phyloP scores from a whole-genome alignment of 1,140 invertebrate species.

The Drosophila ercepeae region DNA sequence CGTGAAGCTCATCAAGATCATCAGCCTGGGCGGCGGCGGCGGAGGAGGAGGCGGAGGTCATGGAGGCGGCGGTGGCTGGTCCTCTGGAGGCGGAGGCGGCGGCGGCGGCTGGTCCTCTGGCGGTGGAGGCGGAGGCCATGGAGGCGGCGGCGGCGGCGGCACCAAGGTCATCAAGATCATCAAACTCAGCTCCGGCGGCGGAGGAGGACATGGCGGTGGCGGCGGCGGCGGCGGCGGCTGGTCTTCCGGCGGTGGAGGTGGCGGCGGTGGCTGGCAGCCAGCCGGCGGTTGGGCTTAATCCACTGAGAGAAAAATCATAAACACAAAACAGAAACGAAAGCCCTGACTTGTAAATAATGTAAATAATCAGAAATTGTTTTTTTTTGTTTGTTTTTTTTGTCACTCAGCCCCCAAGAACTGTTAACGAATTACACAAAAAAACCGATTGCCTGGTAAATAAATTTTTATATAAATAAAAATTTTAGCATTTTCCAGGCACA shows the following conservation, averaged over 20 bases:
- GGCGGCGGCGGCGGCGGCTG: conserved; percentile 37
- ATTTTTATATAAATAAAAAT: background rate
- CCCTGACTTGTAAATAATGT: conserved; percentile 66
- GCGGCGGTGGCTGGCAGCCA: conserved; percentile 74
- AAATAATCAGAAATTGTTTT: conserved; percentile 45
- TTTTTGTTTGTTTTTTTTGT: conserved; percentile 24
- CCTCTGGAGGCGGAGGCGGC: conserved; percentile 31
- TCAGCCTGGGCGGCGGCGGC: conserved; percentile 55
- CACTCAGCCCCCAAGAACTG: conserved; percentile 13
- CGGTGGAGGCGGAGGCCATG: conserved; percentile 41
- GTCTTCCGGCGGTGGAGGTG: conserved; percentile 39
- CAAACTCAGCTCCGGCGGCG: conserved; percentile 41
- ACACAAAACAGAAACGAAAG: background rate
- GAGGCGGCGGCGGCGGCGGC: conserved; percentile 33
- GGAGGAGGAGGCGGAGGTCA: conserved; percentile 61
- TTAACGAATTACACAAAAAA: conserved; percentile 8
- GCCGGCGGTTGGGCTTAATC: conserved; percentile 75
- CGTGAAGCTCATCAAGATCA: conserved; percentile 61
- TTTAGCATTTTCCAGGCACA: background rate
- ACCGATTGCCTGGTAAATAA: background rate
- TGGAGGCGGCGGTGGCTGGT: conserved; percentile 51
- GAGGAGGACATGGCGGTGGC: conserved; percentile 52
- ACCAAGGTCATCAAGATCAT: conserved; percentile 62
- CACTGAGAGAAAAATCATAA: background rate
- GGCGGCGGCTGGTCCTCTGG: conserved; percentile 57